phyloP scores from a whole-genome alignment of 2,888 invertebrate species.

The Petrophora chlorosata region DNA sequence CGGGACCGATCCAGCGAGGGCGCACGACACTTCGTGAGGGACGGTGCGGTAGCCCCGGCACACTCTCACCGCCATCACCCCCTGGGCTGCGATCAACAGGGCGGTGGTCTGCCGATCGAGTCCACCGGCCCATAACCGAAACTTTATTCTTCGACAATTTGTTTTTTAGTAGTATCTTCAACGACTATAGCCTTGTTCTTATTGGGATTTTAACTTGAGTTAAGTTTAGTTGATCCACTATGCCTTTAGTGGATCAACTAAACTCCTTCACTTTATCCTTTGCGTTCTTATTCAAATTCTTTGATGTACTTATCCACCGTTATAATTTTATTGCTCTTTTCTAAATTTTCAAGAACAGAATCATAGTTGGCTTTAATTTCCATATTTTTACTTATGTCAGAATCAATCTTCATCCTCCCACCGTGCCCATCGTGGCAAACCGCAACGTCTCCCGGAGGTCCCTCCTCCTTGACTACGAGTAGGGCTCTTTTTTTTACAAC shows the following conservation, averaged over 20 bases:
- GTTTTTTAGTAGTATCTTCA: slow-evolving; percentile 23
- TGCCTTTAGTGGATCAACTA: too few relatives aligned
- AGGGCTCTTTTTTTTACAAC: too few relatives aligned
- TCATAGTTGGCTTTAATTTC: slow-evolving; percentile 70
- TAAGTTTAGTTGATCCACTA: slow-evolving; percentile 69
- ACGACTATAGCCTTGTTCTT: slow-evolving; percentile 28
- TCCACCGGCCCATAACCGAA: too few relatives aligned
- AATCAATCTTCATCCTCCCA: slow-evolving; percentile 43
- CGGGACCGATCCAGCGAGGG: too few relatives aligned
- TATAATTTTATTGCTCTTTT: slow-evolving; percentile 44
- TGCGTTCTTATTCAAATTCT: slow-evolving; percentile 58
- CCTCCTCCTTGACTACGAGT: too few relatives aligned
- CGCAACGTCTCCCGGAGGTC: too few relatives aligned
- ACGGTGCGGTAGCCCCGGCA: too few relatives aligned
- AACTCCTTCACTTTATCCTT: slow-evolving; percentile 51
- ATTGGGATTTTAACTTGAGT: slow-evolving; percentile 56
- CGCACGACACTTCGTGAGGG: too few relatives aligned
- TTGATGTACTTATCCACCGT: slow-evolving; percentile 55
- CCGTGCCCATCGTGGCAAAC: too few relatives aligned
- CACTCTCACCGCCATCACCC: too few relatives aligned
- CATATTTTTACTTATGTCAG: slow-evolving; percentile 63
- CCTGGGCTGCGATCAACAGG: too few relatives aligned
- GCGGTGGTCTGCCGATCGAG: too few relatives aligned
- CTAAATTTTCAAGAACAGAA: slow-evolving; percentile 60
- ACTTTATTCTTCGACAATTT: slow-evolving; percentile 27